Base-by-base conservation (phyloP, 2,888 invertebrate species). In the Prionchulus punctatus region DNA sequence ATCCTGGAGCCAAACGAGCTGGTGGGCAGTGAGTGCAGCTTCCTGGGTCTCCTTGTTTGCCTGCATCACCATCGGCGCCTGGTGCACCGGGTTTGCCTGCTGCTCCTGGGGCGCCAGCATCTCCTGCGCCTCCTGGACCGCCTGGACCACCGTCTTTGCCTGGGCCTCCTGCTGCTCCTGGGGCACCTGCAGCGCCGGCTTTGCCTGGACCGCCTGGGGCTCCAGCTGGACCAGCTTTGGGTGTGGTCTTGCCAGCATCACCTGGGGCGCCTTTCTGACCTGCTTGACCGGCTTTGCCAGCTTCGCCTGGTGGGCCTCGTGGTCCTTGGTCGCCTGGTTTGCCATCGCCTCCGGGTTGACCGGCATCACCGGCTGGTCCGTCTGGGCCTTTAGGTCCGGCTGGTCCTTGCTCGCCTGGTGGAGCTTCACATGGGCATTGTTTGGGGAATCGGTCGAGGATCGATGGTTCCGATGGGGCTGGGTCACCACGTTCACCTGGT, bases 341-440 rank as follows among this genome's bases (percentile, higher is more conserved):
- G 42, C 61, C 60, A 15, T 54, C 61, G 28, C 56, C 61, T 43
- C 63, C 67, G 52, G 63, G 62, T 23, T 62, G 63, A 56, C 68
- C 67, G 15, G 61, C 47, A 27, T 66, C 65, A 43, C 67, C 68
- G 54, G 60, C 43, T 3, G 28, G 52, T 31, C 56, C 56, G 2
- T 25, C 55, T 4, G 56, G 56, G 42, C 56, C 48, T n/a, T 49
- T 48, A 26, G 15, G 15, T 3, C 56, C 56, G 1, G 52, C 30
- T 12, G 43, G 43, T 30, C 56, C 56, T 7, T 23, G 43, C 3
- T 57, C 30, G 7, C 56, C 56, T 28, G 45, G 60, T 30, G 65
- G 67, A 12, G 67, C 67, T 53, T 66, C 67, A 58, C 69, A 70
- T 15, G 69, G 68, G 54, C 69, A 70, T 59, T 69, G 69, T 4